Base-by-base conservation (phyloP, 2,888 invertebrate genomes). In the Campoletis raptor region DNA sequence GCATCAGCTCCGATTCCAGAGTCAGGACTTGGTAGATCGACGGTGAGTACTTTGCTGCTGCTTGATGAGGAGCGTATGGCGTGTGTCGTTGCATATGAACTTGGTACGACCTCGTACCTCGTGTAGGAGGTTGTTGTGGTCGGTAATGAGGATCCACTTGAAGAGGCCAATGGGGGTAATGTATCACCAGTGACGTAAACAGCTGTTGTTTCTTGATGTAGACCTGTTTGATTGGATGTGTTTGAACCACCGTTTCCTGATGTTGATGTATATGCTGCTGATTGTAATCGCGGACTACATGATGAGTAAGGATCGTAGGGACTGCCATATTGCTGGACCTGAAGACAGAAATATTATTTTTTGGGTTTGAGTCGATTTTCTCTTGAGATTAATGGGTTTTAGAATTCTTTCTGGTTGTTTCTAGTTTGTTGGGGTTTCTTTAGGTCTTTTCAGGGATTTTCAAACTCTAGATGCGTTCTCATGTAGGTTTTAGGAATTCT, bases 1-100 rank as follows among this genome's bases (percentile, higher is more conserved):
- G 98, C 98, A 93, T 98, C 98, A 57, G 98, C 98, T 89, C 99
- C 99, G 93, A 99, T 99, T 89, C 99, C 99, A 93, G 98, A 98
- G 95, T 99, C 99, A 42, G 98, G 98, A 91, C 98, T 98, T 42
- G 99, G 98, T 93, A 99, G 96, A 95, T 99, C 99, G 93, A 98
- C 98, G 77, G 98, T 98, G 90, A 98, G 96, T 66, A 98, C 98
- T 91, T 94, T 94, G 91, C 94, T 94, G 91, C 92, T 94, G 88
- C 92, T 93, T 61, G 94, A 94, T 18, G 94, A 92, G 52, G 94
- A 94, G 87, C 94, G 92, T 86, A 94, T 94, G 77, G 94, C 93
- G 90, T 94, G 94, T 80, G 93, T 92, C 78, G 94, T 93, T 52
- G 94, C 91, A 86, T 94, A 94, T 64, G 94, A 94, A 89, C 94